Evolutionary conservation across 2,113 vertebrate genomes (phyloP), one percentile per base, ranked within the genome.

Genomic region (Callaeas wilsoni): DNA sequence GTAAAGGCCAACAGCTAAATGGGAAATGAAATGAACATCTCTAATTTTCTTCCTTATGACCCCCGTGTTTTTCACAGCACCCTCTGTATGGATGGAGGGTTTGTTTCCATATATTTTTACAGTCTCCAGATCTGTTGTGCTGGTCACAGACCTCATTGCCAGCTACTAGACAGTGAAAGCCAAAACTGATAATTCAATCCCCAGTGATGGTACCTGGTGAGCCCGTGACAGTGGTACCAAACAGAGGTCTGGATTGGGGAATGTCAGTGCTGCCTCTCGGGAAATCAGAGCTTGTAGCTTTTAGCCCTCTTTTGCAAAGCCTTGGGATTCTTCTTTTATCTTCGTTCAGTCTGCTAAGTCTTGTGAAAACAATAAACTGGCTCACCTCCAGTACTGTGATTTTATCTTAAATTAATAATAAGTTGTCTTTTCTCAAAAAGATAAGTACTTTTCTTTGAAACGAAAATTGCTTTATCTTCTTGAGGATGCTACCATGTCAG

Each of bases 341-440:
- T 86, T 49, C 59, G 32, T 64, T 92, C 57, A 87, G n/a, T 41
- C 77, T 89, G 47, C 47, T 37, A 46, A 87, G 22, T 79, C 77
- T 85, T 79, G 55, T 83, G 70, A 79, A 93, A 96, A 84, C 87
- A 93, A 62, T 91, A 42, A 82, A 85, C 69, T 85, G 84, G 70
- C 84, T 93, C 25, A 60, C 37, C 81, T 94, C 89, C 89, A 83
- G 70, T 59, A 20, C 55, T 4, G 3, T 37, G 74, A 91, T 76
- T 87, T 91, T 94, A 82, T 93, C 84, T 93, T 50, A 49, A 87
- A 84, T 82, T 92, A 93, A 92, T 90, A 78, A 63, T 41, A 89
- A 91, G 62, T 93, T 84, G 35, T 78, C 47, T 91, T 78, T 92
- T 60, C 87, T 89, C 64, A 71, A 18, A 56, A 65, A 80, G 57